Conservation (phyloP, 2,113 vertebrate species). For the Hymenochirus boettgeri region DNA sequence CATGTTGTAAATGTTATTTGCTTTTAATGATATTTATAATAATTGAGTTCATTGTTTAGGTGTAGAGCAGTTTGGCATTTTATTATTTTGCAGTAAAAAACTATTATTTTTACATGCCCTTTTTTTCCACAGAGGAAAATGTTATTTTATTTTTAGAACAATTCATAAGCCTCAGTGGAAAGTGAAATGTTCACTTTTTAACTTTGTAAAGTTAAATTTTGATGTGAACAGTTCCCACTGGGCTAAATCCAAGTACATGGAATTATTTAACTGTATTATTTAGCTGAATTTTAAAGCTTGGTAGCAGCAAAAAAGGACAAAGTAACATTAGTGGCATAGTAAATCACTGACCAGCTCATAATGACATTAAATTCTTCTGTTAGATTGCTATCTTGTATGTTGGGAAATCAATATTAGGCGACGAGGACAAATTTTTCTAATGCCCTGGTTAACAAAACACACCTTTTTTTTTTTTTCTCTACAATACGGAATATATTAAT, state of each 20-base stretch:
- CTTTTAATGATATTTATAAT: conserved; percentile 21
- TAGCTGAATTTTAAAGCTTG: neutral
- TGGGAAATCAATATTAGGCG: conserved; percentile 1
- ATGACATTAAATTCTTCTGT: neutral
- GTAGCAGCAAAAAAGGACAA: neutral
- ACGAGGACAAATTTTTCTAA: neutral
- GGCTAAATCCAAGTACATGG: neutral
- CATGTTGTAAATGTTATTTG: conserved; percentile 2
- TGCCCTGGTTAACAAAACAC: neutral
- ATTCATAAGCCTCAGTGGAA: neutral
- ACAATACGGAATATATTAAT: too few species aligned
- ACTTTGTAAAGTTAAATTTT: neutral
- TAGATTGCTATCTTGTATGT: neutral
- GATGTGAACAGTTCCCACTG: neutral
- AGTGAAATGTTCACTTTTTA: neutral
- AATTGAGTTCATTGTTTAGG: conserved; percentile 16
- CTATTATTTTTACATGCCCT: neutral
- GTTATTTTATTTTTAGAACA: neutral
- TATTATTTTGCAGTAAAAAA: conserved; percentile 1
- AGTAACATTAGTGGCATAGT: neutral
- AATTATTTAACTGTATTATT: too few species aligned
- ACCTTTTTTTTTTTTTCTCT: too few species aligned
- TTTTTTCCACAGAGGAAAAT: conserved; percentile 2
- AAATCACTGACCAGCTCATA: neutral
- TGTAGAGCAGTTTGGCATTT: conserved; percentile 12